Evolutionary conservation across 2,113 vertebrate genomes (phyloP).

Genomic region (Synodontis membranacea): DNA sequence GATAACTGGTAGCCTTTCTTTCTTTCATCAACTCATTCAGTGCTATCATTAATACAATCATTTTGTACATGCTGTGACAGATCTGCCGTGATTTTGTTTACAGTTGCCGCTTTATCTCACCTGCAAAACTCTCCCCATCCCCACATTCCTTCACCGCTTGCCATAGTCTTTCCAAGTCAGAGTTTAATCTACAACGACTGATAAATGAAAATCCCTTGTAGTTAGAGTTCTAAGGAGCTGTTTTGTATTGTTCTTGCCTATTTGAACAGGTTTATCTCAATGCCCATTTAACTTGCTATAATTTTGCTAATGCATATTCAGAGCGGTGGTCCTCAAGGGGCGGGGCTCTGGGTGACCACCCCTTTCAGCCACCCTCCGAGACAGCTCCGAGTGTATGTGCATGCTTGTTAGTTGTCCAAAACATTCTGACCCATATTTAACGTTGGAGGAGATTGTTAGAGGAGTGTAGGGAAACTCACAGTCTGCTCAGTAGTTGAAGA

Average conservation of each 20-base stretch:
- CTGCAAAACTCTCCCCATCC: neutral
- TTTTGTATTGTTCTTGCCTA: neutral
- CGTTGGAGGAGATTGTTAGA: neutral
- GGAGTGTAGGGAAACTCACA: neutral
- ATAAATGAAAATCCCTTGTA: neutral
- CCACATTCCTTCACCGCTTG: neutral
- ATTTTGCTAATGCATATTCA: neutral
- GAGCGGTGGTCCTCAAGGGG: neutral
- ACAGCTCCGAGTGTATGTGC: neutral
- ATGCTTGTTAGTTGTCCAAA: neutral
- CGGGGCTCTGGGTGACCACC: neutral
- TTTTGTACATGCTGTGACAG: neutral
- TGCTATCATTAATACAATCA: neutral
- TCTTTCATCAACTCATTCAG: neutral
- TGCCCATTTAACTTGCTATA: neutral
- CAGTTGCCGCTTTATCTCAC: neutral
- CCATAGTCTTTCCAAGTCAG: neutral
- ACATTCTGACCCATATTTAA: neutral
- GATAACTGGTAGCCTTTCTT: neutral
- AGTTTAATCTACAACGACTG: neutral
- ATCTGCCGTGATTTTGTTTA: neutral
- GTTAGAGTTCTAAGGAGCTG: neutral
- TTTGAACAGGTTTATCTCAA: neutral
- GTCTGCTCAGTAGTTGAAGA: neutral
- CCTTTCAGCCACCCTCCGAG: neutral